Evolutionary conservation across 2,113 vertebrate genomes (phyloP), one percentile per base, ranked within the genome.

Genomic region (Petromus typicus): DNA sequence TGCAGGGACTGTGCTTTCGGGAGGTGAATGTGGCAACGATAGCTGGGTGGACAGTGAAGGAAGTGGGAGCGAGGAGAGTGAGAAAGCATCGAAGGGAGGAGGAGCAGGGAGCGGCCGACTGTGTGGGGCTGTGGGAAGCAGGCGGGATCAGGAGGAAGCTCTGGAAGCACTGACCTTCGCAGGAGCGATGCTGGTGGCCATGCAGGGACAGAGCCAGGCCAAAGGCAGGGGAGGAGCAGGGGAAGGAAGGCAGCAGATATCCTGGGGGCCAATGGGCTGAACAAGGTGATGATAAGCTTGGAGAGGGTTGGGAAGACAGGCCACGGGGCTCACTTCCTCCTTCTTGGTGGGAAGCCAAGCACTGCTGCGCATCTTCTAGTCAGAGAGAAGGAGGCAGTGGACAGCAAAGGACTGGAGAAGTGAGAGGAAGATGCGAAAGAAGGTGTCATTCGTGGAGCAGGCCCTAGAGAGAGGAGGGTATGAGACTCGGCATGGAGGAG

Each of bases 1-100:
- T 66, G 57, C 43, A 0, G 9, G 84, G 73, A n/a, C 90, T 90
- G 81, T 54, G 90, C 73, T 93, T 90, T 82, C 48, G 14, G 84
- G 90, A 95, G 85, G 83, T 56, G 88, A 69, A 63, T 95, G 85
- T 89, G 88, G 78, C 90, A 56, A 61, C 64, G 20, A 30, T 0
- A 25, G 51, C 8, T 16, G 78, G 76, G 40, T 83, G 93, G 95
- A 85, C 97, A 90, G 79, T 45, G 71, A 67, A 32, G 71, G 51
- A 48, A 56, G 86, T 69, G 84, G 76, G 37, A 57, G 20, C 0
- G 2, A 34, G 61, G 71, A 85, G 71, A 64, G 23, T 1, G 66
- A 94, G 54, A 43, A 93, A 73, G 71, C 66, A 20, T 57, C 63
- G 61, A 86, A 85, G 8, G 67, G 84, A 71, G 69, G 89, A 92